Percentiles rank a stretch among this genome's conserved stretches.
Evolutionary conservation across 37 sponge, comb jelly and placozoan species (phyloP).

Genomic region (Amphimedon queenslandica): DNA sequence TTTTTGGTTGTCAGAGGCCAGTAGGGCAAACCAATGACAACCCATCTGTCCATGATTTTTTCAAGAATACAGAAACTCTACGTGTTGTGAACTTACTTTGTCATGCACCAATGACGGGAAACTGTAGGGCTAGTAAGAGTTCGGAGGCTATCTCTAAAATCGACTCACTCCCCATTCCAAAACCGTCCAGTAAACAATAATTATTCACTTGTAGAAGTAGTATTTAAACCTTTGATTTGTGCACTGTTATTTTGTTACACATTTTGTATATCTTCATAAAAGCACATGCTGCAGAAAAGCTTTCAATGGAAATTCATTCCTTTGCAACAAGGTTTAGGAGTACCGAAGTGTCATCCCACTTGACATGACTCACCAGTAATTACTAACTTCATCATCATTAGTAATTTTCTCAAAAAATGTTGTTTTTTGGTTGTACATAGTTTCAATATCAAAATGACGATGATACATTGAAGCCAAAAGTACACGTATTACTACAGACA

Average conservation of each 20-base stretch:
- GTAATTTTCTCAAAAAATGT: too few relatives aligned
- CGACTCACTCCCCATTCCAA: too few relatives aligned
- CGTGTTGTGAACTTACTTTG: slow-evolving; percentile 25
- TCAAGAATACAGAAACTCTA: slow-evolving; percentile 37
- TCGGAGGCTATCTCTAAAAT: too few relatives aligned
- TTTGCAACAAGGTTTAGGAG: slow-evolving; percentile 27
- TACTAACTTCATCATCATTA: too few relatives aligned
- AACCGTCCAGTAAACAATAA: neutral
- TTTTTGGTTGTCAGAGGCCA: too few relatives aligned
- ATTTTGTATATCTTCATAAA: slow-evolving; percentile 42
- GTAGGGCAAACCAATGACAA: slow-evolving; percentile 23
- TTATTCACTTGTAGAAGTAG: neutral
- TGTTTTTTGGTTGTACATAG: too few relatives aligned
- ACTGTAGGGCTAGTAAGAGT: slow-evolving; percentile 33
- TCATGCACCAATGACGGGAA: slow-evolving; percentile 9
- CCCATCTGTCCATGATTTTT: slow-evolving; percentile 34
- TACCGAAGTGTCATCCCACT: too few relatives aligned
- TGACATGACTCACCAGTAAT: too few relatives aligned
- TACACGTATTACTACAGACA: too few relatives aligned
- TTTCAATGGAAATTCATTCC: slow-evolving; percentile 27
- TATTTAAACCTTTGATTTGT: slow-evolving; percentile 33
- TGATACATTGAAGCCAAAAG: too few relatives aligned
- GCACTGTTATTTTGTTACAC: slow-evolving; percentile 14
- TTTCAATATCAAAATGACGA: too few relatives aligned
- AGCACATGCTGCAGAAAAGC: slow-evolving; percentile 25